phyloP scores from a whole-genome alignment of 35 echinoderm and acorn worm genomes.

The Diadema setosum region DNA sequence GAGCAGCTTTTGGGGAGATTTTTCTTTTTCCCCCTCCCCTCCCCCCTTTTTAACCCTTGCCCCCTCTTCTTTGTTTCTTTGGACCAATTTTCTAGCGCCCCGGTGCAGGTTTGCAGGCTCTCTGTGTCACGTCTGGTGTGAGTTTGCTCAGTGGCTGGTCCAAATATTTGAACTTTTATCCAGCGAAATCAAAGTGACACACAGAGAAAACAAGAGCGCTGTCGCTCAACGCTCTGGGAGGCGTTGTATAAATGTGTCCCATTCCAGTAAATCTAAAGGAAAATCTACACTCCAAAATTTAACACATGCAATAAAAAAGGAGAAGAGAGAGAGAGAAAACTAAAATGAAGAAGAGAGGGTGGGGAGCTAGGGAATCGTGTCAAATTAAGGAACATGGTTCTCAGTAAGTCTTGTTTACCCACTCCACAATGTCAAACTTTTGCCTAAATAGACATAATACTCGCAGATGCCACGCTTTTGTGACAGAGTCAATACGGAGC shows the following conservation, averaged over 20 bases:
- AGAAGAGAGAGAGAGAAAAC: background rate
- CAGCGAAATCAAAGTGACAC: background rate
- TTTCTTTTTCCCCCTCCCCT: no score
- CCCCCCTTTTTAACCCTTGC: no score
- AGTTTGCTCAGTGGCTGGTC: background rate
- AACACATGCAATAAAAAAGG: no score
- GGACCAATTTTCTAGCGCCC: no score
- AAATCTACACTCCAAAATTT: background rate
- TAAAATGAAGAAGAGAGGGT: background rate
- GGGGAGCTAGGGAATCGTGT: background rate
- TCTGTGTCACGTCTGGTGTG: background rate
- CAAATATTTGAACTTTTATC: conserved; percentile 8
- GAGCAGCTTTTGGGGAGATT: no score
- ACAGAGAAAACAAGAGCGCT: background rate
- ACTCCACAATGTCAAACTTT: background rate
- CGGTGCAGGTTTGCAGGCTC: background rate
- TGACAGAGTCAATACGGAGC: background rate
- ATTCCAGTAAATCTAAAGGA: background rate
- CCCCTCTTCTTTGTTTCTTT: no score
- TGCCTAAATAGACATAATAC: conserved; percentile 30
- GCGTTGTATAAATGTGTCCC: conserved; percentile 1
- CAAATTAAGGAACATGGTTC: conserved; percentile 2
- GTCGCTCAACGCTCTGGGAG: background rate
- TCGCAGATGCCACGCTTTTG: background rate
- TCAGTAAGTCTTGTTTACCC: background rate